phyloP scores from a whole-genome alignment of 1,140 invertebrate species.

The Diachasmimorpha longicaudata region DNA sequence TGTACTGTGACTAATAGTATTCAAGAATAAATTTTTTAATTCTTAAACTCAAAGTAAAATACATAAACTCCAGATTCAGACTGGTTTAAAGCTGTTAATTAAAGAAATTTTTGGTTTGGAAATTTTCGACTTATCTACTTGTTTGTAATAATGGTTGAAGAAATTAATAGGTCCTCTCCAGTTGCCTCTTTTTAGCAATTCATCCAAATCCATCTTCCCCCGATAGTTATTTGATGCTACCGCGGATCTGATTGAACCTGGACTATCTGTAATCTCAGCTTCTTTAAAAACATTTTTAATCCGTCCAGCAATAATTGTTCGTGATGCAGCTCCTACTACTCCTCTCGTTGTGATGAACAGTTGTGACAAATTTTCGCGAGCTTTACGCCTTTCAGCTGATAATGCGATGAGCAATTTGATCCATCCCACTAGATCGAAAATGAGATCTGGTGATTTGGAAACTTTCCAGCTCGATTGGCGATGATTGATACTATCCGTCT shows the following conservation, averaged over 20 bases:
- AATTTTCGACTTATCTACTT: background rate
- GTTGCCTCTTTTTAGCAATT: slow-evolving; percentile 31
- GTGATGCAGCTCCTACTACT: slow-evolving; percentile 35
- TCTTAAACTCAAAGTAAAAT: background rate
- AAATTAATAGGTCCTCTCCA: slow-evolving; percentile 33
- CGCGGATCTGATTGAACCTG: slow-evolving; percentile 36
- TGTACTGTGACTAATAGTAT: background rate
- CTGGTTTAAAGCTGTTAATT: too few relatives aligned
- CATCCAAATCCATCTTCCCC: slow-evolving; percentile 29
- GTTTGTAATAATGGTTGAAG: slow-evolving; percentile 36
- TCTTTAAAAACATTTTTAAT: slow-evolving; percentile 34
- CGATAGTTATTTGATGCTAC: slow-evolving; percentile 37
- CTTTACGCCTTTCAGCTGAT: slow-evolving; percentile 4
- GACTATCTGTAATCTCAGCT: slow-evolving; percentile 37
- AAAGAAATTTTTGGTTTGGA: background rate
- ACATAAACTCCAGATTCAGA: background rate
- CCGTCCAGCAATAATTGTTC: slow-evolving; percentile 46
- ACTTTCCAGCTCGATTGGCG: slow-evolving; percentile 48
- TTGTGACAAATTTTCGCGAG: background rate
- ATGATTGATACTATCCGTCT: slow-evolving; percentile 40
- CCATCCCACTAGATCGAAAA: slow-evolving; percentile 14
- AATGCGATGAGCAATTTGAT: background rate
- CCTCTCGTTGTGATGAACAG: slow-evolving; percentile 33
- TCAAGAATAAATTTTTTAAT: background rate
- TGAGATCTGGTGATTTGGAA: slow-evolving; percentile 2